These are phyloP conservation scores for Dynastes grantii DNA, from an alignment of 2,888 invertebrate genomes.

Conservation along the genomic window DNA sequence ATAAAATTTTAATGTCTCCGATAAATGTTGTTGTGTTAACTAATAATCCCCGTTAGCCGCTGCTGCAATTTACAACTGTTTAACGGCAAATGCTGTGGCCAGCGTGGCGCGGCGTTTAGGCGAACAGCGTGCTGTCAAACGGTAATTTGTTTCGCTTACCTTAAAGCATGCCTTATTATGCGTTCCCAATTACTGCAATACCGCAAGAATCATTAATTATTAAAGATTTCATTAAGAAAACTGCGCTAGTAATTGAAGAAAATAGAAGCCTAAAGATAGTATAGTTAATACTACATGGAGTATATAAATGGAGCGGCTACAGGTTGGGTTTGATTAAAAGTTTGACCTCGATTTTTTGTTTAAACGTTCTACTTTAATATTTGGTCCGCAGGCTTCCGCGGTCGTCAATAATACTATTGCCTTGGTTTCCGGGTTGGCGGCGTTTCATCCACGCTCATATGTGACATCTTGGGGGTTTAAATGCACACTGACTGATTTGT, in stretches of 20 bases:
- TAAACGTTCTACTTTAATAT: no score
- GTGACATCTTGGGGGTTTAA: no score
- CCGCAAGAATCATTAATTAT: constrained; percentile 10
- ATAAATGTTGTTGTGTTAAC: neutral
- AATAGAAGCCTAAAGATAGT: neutral
- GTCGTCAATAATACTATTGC: no score
- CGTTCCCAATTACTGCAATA: constrained; percentile 2
- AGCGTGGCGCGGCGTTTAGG: neutral
- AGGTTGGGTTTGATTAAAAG: no score
- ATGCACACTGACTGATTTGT: no score
- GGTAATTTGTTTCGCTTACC: constrained; percentile 8
- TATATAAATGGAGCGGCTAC: no score
- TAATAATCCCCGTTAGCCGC: constrained; percentile 7
- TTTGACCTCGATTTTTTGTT: no score
- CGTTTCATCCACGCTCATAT: no score
- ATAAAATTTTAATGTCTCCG: constrained; percentile 2
- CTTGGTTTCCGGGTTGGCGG: no score
- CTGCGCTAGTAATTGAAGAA: neutral
- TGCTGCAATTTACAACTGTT: constrained; percentile 6
- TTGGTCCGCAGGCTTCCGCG: no score
- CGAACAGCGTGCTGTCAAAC: neutral
- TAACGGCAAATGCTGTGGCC: neutral
- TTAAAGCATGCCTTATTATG: neutral
- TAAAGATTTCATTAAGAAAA: constrained; percentile 20
- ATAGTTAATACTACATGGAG: no score